Conservation (phyloP, 1,140 invertebrate species). For the Scylla paramamosain region DNA sequence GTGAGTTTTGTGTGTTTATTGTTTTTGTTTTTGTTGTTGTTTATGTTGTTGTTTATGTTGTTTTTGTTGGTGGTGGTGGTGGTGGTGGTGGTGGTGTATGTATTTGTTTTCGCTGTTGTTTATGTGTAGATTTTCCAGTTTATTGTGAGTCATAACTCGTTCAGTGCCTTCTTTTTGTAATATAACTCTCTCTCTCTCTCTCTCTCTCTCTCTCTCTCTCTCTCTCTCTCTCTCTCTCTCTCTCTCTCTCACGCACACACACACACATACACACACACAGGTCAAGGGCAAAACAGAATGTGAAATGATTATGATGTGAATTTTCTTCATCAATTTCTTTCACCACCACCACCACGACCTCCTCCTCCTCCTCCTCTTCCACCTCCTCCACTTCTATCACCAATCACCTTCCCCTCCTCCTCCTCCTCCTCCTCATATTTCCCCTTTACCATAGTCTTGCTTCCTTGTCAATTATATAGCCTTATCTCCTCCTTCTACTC, state of each 20-base stretch:
- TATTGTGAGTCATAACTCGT: not conserved
- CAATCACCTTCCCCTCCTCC: not conserved
- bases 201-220: too few relatives aligned
- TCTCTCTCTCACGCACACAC: too few relatives aligned
- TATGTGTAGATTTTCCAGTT: not conserved
- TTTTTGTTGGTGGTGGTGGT: not conserved
- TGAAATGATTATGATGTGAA: constrained; percentile 4
- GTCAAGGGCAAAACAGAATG: not conserved
- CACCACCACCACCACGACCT: not conserved
- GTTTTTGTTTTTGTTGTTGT: too few relatives aligned
- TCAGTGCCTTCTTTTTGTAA: too few relatives aligned
- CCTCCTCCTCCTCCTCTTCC: not conserved
- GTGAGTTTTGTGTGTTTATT: too few relatives aligned
- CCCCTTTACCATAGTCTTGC: not conserved
- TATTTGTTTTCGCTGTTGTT: not conserved
- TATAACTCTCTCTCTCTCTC: too few relatives aligned
- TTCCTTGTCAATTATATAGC: too few relatives aligned
- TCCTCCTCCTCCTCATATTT: not conserved
- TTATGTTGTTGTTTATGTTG: too few relatives aligned
- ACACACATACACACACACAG: constrained; percentile 27
- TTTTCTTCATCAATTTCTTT: not conserved
- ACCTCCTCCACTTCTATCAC: not conserved
- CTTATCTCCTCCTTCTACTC: not conserved
- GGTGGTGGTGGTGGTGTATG: not conserved
- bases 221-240: not conserved